phyloP scores from a whole-genome alignment of 2,888 invertebrate species.

The Rhodophaea formosa region DNA sequence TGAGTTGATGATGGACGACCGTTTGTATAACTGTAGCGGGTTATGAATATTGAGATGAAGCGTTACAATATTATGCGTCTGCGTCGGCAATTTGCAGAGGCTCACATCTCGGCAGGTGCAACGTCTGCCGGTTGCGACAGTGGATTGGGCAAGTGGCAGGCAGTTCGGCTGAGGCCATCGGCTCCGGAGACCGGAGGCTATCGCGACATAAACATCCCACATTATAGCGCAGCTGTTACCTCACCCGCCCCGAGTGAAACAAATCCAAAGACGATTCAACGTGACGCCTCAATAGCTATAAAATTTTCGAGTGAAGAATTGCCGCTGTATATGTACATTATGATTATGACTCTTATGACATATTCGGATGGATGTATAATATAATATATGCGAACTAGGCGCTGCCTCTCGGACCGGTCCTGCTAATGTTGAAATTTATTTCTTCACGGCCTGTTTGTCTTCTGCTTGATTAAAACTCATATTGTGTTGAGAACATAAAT shows the following conservation, averaged over 20 bases:
- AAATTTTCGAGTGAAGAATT: slow-evolving; percentile 41
- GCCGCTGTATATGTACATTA: slow-evolving; percentile 30
- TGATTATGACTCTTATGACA: slow-evolving; percentile 41
- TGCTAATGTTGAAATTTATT: slow-evolving; percentile 51
- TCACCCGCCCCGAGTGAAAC: slow-evolving; percentile 60
- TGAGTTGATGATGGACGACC: not conserved
- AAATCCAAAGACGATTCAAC: slow-evolving; percentile 66
- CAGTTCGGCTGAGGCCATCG: slow-evolving; percentile 67
- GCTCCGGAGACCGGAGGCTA: slow-evolving; percentile 56
- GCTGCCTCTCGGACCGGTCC: slow-evolving; percentile 49
- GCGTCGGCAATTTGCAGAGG: slow-evolving; percentile 63
- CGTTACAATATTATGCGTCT: slow-evolving; percentile 48
- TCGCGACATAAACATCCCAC: slow-evolving; percentile 69
- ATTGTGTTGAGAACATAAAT: slow-evolving; percentile 5
- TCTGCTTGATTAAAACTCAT: slow-evolving; percentile 22
- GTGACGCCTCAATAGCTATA: slow-evolving; percentile 49
- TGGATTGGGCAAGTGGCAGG: slow-evolving; percentile 69
- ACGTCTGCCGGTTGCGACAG: slow-evolving; percentile 75
- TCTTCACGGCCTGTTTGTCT: slow-evolving; percentile 46
- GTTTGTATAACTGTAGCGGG: slow-evolving; percentile 21
- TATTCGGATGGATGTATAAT: slow-evolving; percentile 29
- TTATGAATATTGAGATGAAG: slow-evolving; percentile 38
- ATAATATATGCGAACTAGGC: slow-evolving; percentile 46
- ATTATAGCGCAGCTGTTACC: slow-evolving; percentile 63
- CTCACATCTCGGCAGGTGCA: slow-evolving; percentile 74